phyloP scores from a whole-genome alignment of 2,113 vertebrate genomes.

The Ageneiosus marmoratus region DNA sequence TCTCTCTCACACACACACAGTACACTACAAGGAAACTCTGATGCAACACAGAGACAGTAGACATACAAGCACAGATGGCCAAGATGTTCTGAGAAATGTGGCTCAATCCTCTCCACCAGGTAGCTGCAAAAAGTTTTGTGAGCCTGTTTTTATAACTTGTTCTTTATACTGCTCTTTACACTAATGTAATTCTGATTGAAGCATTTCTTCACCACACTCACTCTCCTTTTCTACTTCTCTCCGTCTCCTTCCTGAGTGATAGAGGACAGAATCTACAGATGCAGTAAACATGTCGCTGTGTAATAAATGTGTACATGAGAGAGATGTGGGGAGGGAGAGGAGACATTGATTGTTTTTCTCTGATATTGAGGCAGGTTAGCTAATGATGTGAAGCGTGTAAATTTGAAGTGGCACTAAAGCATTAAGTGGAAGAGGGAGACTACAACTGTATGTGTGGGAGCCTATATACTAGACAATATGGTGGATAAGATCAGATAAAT shows the following conservation, averaged over 20 bases:
- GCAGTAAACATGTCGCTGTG: conserved; percentile 76
- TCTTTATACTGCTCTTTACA: no score
- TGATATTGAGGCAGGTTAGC: conserved; percentile 75
- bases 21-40: conserved; percentile 24
- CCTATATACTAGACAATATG: conserved; percentile 55
- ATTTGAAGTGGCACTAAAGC: conserved; percentile 67
- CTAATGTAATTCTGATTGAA: conserved; percentile 30
- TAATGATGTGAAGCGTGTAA: conserved; percentile 73
- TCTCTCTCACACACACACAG: conserved; percentile 35
- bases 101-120: not conserved
- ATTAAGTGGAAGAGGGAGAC: conserved; percentile 57
- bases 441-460: conserved; percentile 46
- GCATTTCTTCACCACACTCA: not conserved
- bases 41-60: conserved; percentile 19
- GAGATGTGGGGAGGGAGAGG: conserved; percentile 20
- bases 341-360: conserved; percentile 66
- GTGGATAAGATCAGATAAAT: conserved; percentile 69
- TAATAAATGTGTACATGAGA: conserved; percentile 70
- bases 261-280: conserved; percentile 41
- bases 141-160: not conserved
- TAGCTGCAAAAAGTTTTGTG: not conserved
- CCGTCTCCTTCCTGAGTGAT: conserved; percentile 20
- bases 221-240: not conserved
- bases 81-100: conserved; percentile 17
- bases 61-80: conserved; percentile 11